These are phyloP conservation scores for Eolophus roseicapilla DNA, from an alignment of 2,113 vertebrate genomes.

Conservation along the genomic window DNA sequence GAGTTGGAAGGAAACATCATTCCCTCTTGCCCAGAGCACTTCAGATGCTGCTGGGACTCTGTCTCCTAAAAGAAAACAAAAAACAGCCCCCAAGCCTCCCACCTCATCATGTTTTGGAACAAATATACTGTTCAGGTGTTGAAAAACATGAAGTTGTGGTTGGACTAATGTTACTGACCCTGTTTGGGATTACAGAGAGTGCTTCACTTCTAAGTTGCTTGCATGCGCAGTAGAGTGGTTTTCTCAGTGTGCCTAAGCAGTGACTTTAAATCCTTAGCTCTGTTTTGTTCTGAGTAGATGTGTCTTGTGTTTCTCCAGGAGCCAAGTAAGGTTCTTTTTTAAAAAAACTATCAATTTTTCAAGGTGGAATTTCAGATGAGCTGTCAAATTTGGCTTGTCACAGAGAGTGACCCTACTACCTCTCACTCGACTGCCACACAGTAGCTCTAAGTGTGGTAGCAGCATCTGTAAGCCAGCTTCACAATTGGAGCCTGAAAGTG, in stretches of 20 bases:
- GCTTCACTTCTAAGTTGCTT: not conserved
- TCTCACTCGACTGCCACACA: not conserved
- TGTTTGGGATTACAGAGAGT: not conserved
- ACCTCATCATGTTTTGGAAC: not conserved
- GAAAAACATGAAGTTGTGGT: not conserved
- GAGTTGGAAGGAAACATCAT: not conserved
- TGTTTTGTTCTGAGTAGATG: accelerated
- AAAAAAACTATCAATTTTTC: not conserved
- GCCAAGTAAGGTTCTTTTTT: not conserved
- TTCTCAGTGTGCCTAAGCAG: not conserved
- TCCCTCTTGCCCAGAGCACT: not conserved
- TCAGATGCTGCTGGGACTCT: not conserved
- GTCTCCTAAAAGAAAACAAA: not conserved
- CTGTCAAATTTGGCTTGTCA: conserved; percentile 32
- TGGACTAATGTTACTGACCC: not conserved
- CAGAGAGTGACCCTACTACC: not conserved
- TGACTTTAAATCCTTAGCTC: not conserved
- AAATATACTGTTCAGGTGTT: not conserved
- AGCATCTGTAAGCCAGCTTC: conserved; percentile 51
- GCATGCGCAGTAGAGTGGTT: not conserved
- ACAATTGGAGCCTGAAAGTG: conserved; percentile 52
- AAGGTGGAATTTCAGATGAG: conserved; percentile 19
- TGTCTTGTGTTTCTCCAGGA: not conserved
- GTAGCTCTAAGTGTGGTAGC: conserved; percentile 13
- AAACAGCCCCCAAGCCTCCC: accelerated